Evolutionary conservation across 2,888 invertebrate genomes (phyloP), one percentile per base, ranked within the genome.

Genomic region (Plusia festucae): DNA sequence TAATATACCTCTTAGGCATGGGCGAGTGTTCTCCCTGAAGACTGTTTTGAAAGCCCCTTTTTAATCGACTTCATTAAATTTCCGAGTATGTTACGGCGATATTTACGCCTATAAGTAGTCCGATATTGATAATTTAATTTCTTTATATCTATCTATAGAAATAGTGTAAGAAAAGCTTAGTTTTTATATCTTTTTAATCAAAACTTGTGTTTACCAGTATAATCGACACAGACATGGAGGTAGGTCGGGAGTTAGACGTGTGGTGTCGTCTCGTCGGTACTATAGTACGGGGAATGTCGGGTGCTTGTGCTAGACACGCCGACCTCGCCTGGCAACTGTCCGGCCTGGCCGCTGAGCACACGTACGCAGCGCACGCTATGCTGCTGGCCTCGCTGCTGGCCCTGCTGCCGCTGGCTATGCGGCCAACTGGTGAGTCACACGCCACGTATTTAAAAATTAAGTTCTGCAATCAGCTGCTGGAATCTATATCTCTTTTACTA

Each of bases 181-280:
- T 24, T 3, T 24, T 24, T 24, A 24, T 24, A 24, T 30, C 8
- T 6, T 30, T 30, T 30, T 30, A 8, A 30, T 30, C 8, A 44
- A 1, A 5, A 16, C 15, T 53, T 53, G 4, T 11, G 1, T 4
- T n/a, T 53, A 22, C 51, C 87, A 97, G 96, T 78, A 97, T 97
- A 84, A 96, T 97, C 78, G 97, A 97, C 90, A 97, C 97, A 16
- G 97, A 97, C 88, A 95, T 97, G 83, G 97, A 97, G 83, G 86
- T 95, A 32, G 95, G 96, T 24, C 87, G 92, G 11, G 95, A 95
- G 72, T 79, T 95, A 59, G 91, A 91, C 78, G 70, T 71, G 22
- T 86, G 82, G 76, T 97, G 97, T 82, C 90, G 88, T 44, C 90
- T 96, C 82, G 90, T 81, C 71, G 78, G 79, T 5, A 91, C 88